A percentile compares a stretch with the other conserved stretches of the same genome.
Conservation (phyloP, 1,140 invertebrate species). For the Odontomachus brunneus region DNA sequence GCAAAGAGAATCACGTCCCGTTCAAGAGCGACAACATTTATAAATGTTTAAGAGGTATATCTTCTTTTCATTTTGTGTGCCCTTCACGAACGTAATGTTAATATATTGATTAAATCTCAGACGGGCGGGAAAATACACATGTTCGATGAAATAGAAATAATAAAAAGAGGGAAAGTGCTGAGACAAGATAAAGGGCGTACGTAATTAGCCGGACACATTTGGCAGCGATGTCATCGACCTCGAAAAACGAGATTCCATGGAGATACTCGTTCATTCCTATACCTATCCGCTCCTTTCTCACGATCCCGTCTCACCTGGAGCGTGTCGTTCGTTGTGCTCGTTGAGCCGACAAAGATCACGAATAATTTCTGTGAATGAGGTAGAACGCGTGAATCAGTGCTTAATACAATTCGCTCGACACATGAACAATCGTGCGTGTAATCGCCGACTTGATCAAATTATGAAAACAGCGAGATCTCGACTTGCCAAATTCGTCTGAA, state of each 20-base stretch:
- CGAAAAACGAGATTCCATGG: slow-evolving; percentile 50
- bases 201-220: slow-evolving; percentile 45
- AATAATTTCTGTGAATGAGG: slow-evolving; percentile 51
- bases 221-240: slow-evolving; percentile 68
- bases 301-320: slow-evolving; percentile 69
- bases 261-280: slow-evolving; percentile 60
- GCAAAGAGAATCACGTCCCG: slow-evolving; percentile 73
- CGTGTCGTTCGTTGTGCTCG: slow-evolving; percentile 72
- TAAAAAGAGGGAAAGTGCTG: neutral
- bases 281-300: slow-evolving; percentile 70
- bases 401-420: neutral
- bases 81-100: slow-evolving; percentile 1
- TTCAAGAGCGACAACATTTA: slow-evolving; percentile 71
- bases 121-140: neutral
- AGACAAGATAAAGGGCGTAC: neutral
- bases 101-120: neutral
- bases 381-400: slow-evolving; percentile 30
- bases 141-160: slow-evolving; percentile 17
- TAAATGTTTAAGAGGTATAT: slow-evolving; percentile 77
- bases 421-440: neutral
- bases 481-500: neutral
- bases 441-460: neutral
- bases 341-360: slow-evolving; percentile 63
- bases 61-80: slow-evolving; percentile 11
- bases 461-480: neutral